Base-by-base conservation (phyloP, 2,888 invertebrate species). In the Lampropteryx suffumata region DNA sequence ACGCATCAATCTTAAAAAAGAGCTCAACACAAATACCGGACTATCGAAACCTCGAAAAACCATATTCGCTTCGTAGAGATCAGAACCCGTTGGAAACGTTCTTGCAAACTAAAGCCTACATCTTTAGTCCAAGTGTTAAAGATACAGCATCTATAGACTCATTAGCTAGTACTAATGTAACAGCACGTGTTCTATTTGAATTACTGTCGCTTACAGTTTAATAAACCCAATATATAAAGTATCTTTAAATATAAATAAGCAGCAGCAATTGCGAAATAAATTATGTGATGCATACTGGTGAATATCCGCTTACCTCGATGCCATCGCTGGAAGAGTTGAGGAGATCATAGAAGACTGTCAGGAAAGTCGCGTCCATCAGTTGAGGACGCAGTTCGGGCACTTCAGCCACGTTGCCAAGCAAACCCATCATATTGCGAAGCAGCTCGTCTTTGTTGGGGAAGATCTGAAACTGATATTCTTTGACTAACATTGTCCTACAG, bases 381-480 rank as follows among this genome's bases (percentile, higher is more conserved):
- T 95, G 93, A 3, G 93, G 92, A 17, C 99, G 92, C 12, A 99
- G 89, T 59, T 93, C 91, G 48, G 94, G 92, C 0, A 99, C 99
- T 86, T 99, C 99, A 0, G 99, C 98, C 5, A 99, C 98, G 82
- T 99, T 99, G 4, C 99, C 99, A 59, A 98, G 86, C 8, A 97
- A 87, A 1, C 99, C 99, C 98, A 99, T 98, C 99, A 99, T 99
- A 79, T 99, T 99, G 37, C 99, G 92, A 36, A 99, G 91, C 32
- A 99, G 83, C 76, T 98, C 98, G 57, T 96, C 96, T 72, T 96
- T 96, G 63, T 96, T 94, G 0, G 96, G 95, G 83, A 98, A 98
- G 71, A 92, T 93, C 97, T 98, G 79, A 14, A 61, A 64, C 44
- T 13, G 24, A 14, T 46, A 35, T 0, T 10, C 7, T 35, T 21